Evolutionary conservation across 2,797 vertebrate genomes (phyloP).

Genomic region (Enteromius trimaculatus): DNA sequence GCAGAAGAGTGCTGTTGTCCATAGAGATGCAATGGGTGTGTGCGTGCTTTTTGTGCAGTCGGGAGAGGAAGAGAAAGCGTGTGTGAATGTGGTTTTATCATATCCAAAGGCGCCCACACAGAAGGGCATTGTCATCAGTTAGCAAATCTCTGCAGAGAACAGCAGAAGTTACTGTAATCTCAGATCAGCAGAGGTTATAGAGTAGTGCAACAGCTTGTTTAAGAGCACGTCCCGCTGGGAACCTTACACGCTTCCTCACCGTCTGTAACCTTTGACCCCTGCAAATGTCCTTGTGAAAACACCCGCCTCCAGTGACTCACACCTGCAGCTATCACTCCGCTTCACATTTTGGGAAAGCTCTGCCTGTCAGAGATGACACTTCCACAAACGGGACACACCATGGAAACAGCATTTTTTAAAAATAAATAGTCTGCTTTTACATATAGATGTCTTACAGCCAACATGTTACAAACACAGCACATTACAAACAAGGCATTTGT

Average conservation of each 20-base stretch:
- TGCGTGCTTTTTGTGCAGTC: neutral
- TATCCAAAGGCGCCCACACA: neutral
- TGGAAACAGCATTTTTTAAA: neutral
- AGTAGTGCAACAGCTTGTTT: conserved; percentile 39
- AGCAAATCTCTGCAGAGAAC: conserved; percentile 28
- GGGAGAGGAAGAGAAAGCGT: conserved; percentile 21
- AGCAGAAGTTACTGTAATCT: conserved; percentile 28
- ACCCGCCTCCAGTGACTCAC: conserved; percentile 18
- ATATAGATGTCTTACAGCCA: neutral
- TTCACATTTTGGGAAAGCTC: conserved; percentile 25
- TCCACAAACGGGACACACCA: neutral
- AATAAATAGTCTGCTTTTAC: neutral
- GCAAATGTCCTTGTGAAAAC: conserved; percentile 30
- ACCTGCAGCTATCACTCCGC: conserved; percentile 50
- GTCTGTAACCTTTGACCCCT: conserved; percentile 47
- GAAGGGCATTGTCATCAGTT: conserved; percentile 37
- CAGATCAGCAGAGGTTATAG: conserved; percentile 4
- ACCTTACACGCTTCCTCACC: neutral
- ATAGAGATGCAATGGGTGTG: conserved; percentile 4
- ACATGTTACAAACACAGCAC: neutral
- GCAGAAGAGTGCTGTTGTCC: conserved; percentile 3
- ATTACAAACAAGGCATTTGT: no score
- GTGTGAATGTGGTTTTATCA: conserved; percentile 31
- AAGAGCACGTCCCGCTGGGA: conserved; percentile 33
- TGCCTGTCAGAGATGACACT: conserved; percentile 14